Percentiles rank a stretch among this genome's conserved stretches.
Conservation (phyloP, 2,888 invertebrate genomes). For the Mesorhabditis sp. region DNA sequence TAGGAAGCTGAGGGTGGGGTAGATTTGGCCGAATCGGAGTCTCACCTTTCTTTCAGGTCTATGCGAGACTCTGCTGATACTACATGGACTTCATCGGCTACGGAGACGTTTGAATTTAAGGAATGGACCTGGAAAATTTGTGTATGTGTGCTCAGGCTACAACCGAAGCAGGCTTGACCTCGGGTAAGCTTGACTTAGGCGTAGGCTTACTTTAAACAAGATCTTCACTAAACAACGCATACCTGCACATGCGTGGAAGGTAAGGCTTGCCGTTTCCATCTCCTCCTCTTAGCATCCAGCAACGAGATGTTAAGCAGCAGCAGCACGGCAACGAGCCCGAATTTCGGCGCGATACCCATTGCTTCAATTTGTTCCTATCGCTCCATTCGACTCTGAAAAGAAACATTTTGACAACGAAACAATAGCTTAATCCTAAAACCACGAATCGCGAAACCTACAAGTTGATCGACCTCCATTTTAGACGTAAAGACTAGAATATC, state of each 20-base stretch:
- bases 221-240: no score
- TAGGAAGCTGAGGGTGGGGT: not conserved
- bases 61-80: not conserved
- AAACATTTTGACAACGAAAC: no score
- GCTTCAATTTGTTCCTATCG: no score
- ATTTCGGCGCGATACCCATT: no score
- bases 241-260: not conserved
- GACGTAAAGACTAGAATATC: no score
- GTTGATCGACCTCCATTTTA: no score
- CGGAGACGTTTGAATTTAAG: conserved; percentile 3
- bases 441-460: no score
- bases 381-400: no score
- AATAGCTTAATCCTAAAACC: no score
- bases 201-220: not conserved
- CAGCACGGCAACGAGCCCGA: no score
- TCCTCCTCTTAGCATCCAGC: not conserved
- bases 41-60: not conserved
- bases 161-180: not conserved
- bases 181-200: not conserved
- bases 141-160: not conserved
- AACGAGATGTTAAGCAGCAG: no score
- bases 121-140: not conserved
- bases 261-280: not conserved
- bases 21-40: not conserved
- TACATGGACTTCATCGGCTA: not conserved